A percentile compares a stretch with the other conserved stretches of the same genome.
These are phyloP conservation scores for Plutomurus gul DNA, from an alignment of 1,140 invertebrate genomes.

Conservation along the genomic window DNA sequence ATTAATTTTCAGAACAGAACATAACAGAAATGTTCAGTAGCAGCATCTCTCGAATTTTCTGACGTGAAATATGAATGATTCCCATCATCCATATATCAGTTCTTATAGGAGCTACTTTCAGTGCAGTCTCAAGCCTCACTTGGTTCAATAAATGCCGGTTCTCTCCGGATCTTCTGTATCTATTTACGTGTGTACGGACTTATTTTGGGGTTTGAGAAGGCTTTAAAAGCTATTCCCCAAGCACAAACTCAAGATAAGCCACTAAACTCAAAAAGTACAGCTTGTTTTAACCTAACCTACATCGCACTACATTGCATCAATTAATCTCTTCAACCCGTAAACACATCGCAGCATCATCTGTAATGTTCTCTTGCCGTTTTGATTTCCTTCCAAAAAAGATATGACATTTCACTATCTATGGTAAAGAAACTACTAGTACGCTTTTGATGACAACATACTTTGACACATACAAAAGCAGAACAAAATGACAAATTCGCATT, in stretches of 20 bases:
- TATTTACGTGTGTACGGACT: constrained; percentile 10
- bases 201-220: constrained; percentile 1
- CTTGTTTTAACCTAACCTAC: constrained; percentile 23
- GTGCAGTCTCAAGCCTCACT: too few relatives aligned
- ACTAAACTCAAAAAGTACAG: constrained; percentile 24
- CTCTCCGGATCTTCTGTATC: background rate
- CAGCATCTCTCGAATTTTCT: too few relatives aligned
- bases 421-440: background rate
- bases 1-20: too few relatives aligned
- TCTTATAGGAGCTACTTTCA: too few relatives aligned
- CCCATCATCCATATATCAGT: too few relatives aligned
- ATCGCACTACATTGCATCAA: constrained; percentile 13
- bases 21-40: too few relatives aligned
- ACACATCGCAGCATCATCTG: background rate
- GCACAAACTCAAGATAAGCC: constrained; percentile 20
- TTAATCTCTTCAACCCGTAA: constrained; percentile 23
- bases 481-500: too few relatives aligned
- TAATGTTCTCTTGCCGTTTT: background rate
- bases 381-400: background rate
- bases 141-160: background rate
- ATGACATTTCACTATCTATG: background rate
- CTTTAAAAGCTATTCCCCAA: constrained; percentile 23
- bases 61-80: too few relatives aligned
- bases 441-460: too few relatives aligned
- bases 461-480: too few relatives aligned